Evolutionary conservation across 2,113 vertebrate genomes (phyloP).

Genomic region (Vanacampus margaritifer): DNA sequence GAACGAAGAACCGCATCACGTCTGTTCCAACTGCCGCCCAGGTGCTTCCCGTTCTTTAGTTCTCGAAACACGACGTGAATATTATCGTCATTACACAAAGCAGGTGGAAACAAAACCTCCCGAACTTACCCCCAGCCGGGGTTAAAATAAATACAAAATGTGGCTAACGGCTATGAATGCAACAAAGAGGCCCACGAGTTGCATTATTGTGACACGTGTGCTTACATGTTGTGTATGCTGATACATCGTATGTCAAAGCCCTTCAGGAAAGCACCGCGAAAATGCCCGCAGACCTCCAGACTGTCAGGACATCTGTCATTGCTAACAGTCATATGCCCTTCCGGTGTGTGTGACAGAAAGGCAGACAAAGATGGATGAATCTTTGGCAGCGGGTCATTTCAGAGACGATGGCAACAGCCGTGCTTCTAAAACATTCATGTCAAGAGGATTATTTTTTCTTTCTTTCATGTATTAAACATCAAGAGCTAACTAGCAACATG

Average conservation of each 20-base stretch:
- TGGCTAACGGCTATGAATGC: not conserved
- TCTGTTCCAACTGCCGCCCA: not conserved
- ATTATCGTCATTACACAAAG: not conserved
- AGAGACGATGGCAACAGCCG: slow-evolving; percentile 55
- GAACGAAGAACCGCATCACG: slow-evolving; percentile 2
- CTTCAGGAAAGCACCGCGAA: slow-evolving; percentile 64
- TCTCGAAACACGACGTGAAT: not conserved
- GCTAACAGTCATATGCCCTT: slow-evolving; percentile 70
- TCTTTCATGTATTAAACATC: slow-evolving; percentile 26
- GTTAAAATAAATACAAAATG: not conserved
- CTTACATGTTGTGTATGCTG: slow-evolving; percentile 57
- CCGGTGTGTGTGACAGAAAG: slow-evolving; percentile 12
- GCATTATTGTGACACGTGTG: slow-evolving; percentile 41
- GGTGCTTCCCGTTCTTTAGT: no score
- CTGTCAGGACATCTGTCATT: slow-evolving; percentile 75
- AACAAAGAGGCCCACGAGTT: slow-evolving; percentile 18
- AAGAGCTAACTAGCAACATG: slow-evolving; percentile 4
- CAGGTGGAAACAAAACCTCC: not conserved
- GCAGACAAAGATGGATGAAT: slow-evolving; percentile 28
- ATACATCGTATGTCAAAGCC: slow-evolving; percentile 68
- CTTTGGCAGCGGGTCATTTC: slow-evolving; percentile 53
- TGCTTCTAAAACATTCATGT: slow-evolving; percentile 64
- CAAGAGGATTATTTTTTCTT: slow-evolving; percentile 26
- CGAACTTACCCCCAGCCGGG: not conserved
- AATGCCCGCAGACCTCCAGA: slow-evolving; percentile 69